Conservation (phyloP, 2,888 invertebrate genomes). For the Pyrgus malvae region DNA sequence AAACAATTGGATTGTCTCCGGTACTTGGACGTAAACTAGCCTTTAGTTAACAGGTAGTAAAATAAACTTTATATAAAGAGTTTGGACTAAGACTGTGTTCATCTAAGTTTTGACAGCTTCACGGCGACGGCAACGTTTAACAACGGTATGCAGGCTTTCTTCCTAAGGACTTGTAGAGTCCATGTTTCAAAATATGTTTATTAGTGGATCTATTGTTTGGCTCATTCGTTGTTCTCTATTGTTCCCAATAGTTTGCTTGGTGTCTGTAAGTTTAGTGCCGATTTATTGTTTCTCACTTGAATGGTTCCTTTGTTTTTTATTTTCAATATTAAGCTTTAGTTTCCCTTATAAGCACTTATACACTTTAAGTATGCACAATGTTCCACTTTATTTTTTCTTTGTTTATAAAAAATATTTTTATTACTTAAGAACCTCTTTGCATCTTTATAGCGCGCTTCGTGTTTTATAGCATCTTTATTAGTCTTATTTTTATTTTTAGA, state of each 20-base stretch:
- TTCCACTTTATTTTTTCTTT: conserved; percentile 12
- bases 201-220: conserved; percentile 61
- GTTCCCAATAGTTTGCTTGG: conserved; percentile 46
- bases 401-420: background rate
- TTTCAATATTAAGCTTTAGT: conserved; percentile 37
- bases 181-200: conserved; percentile 56
- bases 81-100: conserved; percentile 36
- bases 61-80: conserved; percentile 44
- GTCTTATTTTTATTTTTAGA: no score
- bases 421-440: no score
- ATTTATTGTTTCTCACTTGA: conserved; percentile 49
- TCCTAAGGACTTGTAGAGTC: conserved; percentile 47
- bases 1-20: conserved; percentile 34
- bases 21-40: conserved; percentile 33
- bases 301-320: conserved; percentile 42
- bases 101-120: conserved; percentile 39
- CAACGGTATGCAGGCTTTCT: conserved; percentile 52
- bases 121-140: conserved; percentile 46
- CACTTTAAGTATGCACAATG: conserved; percentile 11
- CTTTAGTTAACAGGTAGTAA: conserved; percentile 39
- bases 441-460: background rate
- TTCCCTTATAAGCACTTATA: conserved; percentile 33
- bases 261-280: conserved; percentile 43
- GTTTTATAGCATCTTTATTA: background rate
- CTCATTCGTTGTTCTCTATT: conserved; percentile 46